Evolutionary conservation across 2,888 invertebrate genomes (phyloP), one percentile per base, ranked within the genome.

Genomic region (Pinctada fucata): DNA sequence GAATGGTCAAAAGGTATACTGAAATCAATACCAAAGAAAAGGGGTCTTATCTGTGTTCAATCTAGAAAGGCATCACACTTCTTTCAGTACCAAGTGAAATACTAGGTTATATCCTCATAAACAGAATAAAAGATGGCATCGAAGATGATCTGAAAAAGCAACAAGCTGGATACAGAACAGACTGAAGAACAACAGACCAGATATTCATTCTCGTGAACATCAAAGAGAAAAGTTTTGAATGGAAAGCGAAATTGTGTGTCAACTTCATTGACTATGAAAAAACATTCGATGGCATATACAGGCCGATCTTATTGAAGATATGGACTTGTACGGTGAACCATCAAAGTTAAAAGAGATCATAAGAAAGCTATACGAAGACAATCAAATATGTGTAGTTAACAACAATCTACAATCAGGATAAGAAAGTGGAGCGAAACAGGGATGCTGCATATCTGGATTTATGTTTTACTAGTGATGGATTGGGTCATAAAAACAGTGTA

Each of bases 391-490:
- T 10, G 10, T 52, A 5, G 6, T 52, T 8, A 52, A 52, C 58
- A 5, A 52, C 5, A 52, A 52, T 10, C 10, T 52, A 52, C 58
- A 52, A 52, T 8, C 58, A 52, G 58, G 58, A 52, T 8, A 8
- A 52, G 58, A 8, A 5, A 52, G 58, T 66, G 66, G 66, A 66
- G 66, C n/a, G 16, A 66, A n/a, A n/a, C 66, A 66, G n/a, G 66
- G 66, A n/a, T 66, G 66, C 31, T 10, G 13, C 5, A 66, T 66
- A 16, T 66, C 66, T 5, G 13, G 66, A 66, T 66, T 66, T 66
- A 10, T 66, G 31, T 66, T 66, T 16, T 66, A 16, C 13, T 66
- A 16, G 8, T 66, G 6, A 10, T 5, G 31, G 66, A 66, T 16
- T 66, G 66, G 66, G 66, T 66, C 8, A 66, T 66, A 58, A 58